phyloP scores from a whole-genome alignment of 2,113 vertebrate genomes.

The Smithornis capensis region DNA sequence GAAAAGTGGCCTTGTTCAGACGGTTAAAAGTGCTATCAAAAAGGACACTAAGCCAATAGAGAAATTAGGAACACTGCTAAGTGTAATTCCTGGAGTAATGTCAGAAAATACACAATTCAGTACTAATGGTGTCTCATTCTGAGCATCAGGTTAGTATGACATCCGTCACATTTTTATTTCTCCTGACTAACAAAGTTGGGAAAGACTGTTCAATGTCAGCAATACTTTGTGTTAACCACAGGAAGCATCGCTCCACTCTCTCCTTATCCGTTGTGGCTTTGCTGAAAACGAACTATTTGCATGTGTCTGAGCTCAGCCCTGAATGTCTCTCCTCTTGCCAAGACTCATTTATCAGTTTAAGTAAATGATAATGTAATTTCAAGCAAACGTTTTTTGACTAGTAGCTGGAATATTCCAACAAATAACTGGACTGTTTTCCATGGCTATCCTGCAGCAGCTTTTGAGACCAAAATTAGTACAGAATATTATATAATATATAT shows the following conservation, averaged over 20 bases:
- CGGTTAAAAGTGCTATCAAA: neutral
- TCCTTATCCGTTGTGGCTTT: neutral
- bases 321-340: conserved; percentile 11
- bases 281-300: conserved; percentile 7
- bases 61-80: neutral
- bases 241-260: neutral
- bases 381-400: conserved; percentile 41
- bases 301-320: neutral
- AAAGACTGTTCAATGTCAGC: neutral
- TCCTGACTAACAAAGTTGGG: neutral
- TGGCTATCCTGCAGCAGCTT: neutral
- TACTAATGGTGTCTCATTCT: neutral
- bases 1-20: neutral
- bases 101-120: neutral
- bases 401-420: conserved; percentile 27
- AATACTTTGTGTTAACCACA: neutral
- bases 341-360: conserved; percentile 20
- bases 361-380: conserved; percentile 43
- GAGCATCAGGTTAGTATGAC: neutral
- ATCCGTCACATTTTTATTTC: neutral
- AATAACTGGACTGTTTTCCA: neutral
- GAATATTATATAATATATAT: neutral
- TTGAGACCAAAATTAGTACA: neutral
- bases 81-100: neutral
- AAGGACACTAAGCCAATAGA: neutral